Percentiles rank a stretch among this genome's conserved stretches.
These are phyloP conservation scores for Dromiciops gliroides DNA, from an alignment of 2,113 vertebrate species.

Conservation along the genomic window DNA sequence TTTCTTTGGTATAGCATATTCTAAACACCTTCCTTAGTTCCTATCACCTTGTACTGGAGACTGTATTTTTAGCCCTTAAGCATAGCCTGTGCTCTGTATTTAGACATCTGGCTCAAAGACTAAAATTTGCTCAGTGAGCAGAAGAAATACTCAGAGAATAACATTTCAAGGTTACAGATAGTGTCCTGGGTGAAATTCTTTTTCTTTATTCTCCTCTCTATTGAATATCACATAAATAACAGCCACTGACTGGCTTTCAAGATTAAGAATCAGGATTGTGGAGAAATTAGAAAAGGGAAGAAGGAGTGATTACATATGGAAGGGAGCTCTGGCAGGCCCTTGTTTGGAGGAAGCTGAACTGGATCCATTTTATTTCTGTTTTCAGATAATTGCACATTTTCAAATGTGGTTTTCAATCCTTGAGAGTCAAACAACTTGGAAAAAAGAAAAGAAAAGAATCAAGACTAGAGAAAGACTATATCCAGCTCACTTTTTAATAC, in stretches of 20 bases:
- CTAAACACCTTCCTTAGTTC: constrained; percentile 70
- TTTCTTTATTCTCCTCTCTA: constrained; percentile 63
- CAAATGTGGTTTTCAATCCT: constrained; percentile 57
- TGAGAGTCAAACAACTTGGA: constrained; percentile 48
- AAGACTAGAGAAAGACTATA: constrained; percentile 32
- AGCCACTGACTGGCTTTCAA: constrained; percentile 64
- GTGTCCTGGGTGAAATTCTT: constrained; percentile 69
- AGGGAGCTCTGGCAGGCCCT: constrained; percentile 57
- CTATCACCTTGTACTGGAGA: constrained; percentile 68
- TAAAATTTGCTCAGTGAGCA: constrained; percentile 71
- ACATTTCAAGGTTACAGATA: constrained; percentile 73
- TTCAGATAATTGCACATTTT: constrained; percentile 65
- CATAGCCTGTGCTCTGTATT: constrained; percentile 68
- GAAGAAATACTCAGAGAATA: constrained; percentile 77
- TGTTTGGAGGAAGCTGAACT: constrained; percentile 63
- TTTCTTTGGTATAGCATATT: constrained; percentile 57
- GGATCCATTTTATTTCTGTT: constrained; percentile 55
- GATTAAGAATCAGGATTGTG: constrained; percentile 61
- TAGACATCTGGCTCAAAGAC: constrained; percentile 78
- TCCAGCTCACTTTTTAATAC: neutral
- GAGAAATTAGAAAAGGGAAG: constrained; percentile 56
- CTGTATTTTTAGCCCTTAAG: constrained; percentile 77
- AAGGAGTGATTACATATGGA: constrained; percentile 67
- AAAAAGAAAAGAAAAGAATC: neutral
- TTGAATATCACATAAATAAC: constrained; percentile 68